These are phyloP conservation scores for Crypturellus tataupa DNA, from an alignment of 2,797 vertebrate genomes.

Conservation along the genomic window DNA sequence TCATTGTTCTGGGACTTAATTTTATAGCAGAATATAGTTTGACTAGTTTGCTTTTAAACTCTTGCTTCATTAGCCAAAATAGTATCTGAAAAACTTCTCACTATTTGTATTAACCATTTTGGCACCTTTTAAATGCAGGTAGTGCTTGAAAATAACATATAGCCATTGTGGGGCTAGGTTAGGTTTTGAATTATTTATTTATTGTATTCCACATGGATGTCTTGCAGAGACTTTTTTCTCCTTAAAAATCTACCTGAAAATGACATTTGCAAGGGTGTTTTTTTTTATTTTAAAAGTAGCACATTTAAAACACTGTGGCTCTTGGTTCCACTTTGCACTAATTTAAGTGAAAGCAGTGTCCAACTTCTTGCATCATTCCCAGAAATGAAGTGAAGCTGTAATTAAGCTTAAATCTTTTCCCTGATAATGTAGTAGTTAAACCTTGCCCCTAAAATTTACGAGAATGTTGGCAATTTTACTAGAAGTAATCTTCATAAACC, in stretches of 20 bases:
- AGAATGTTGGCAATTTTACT: background rate
- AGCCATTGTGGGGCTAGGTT: background rate
- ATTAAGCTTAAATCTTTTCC: background rate
- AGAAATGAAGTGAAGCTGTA: background rate
- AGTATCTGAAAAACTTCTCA: slow-evolving; percentile 6
- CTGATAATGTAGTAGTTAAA: background rate
- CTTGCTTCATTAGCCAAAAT: background rate
- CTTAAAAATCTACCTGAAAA: background rate
- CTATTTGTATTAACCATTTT: background rate
- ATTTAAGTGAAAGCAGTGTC: background rate
- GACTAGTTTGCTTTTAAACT: slow-evolving; percentile 29
- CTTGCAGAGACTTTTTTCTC: background rate
- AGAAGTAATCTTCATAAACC: background rate
- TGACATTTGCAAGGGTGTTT: background rate
- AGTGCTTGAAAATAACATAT: background rate
- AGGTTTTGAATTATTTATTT: background rate
- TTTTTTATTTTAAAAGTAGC: background rate
- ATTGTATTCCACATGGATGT: background rate
- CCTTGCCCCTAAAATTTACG: background rate
- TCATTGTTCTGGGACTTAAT: slow-evolving; percentile 15
- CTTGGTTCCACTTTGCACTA: background rate
- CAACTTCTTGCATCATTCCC: background rate
- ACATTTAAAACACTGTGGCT: background rate
- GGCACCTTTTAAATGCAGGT: background rate
- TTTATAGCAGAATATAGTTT: slow-evolving; percentile 23